These are phyloP conservation scores for Enteromius unitaeniatus DNA, from an alignment of 2,797 vertebrate species.

Conservation along the genomic window DNA sequence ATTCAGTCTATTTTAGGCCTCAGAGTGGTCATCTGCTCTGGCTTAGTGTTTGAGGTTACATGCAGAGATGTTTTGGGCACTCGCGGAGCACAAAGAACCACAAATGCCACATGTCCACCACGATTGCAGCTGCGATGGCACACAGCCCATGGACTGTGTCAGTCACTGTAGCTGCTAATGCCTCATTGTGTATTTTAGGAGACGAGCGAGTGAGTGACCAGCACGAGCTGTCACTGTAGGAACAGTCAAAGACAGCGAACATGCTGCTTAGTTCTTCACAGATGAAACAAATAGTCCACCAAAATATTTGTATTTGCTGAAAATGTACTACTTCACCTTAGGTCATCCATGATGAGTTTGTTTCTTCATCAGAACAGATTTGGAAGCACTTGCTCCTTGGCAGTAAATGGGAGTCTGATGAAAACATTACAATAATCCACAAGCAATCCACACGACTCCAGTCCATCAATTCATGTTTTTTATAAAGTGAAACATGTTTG, in stretches of 20 bases:
- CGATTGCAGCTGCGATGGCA: constrained; percentile 53
- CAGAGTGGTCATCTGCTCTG: constrained; percentile 2
- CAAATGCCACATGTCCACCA: constrained; percentile 15
- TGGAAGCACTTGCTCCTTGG: not conserved
- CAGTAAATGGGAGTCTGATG: not conserved
- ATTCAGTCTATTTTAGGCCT: constrained; percentile 9
- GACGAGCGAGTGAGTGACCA: constrained; percentile 39
- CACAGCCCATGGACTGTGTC: constrained; percentile 34
- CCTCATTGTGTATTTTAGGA: constrained; percentile 50
- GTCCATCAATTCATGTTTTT: not conserved
- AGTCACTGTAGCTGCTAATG: constrained; percentile 47
- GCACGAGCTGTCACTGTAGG: constrained; percentile 45
- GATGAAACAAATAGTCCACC: not conserved
- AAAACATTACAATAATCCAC: not conserved
- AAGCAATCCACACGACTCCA: not conserved
- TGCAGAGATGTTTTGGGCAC: constrained; percentile 8
- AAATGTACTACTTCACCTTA: not conserved
- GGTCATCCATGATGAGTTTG: not conserved
- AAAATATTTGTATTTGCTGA: not conserved
- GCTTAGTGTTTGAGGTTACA: constrained; percentile 21
- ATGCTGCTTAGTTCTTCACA: not conserved
- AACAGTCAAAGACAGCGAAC: not conserved
- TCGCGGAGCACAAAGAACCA: constrained; percentile 34
- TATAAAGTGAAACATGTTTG: not conserved
- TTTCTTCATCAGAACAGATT: not conserved